A percentile compares a stretch with the other conserved stretches of the same genome.
These are phyloP conservation scores for Junonia oenone DNA, from an alignment of 2,888 invertebrate species.

Conservation along the genomic window DNA sequence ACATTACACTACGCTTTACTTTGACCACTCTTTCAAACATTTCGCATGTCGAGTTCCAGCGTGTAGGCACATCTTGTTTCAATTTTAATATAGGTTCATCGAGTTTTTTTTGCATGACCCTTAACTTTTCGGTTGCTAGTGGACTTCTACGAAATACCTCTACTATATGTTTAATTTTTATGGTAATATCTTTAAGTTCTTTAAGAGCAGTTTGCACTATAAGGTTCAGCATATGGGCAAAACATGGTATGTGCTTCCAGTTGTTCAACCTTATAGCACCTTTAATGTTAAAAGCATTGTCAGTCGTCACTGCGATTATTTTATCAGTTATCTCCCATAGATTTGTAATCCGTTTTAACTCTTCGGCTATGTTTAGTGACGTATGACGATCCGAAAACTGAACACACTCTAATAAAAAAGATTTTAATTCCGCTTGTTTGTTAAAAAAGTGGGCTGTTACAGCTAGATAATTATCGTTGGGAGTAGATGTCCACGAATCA, in stretches of 20 bases:
- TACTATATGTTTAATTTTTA: neutral
- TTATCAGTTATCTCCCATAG: too few relatives aligned
- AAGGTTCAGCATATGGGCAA: neutral
- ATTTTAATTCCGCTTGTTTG: too few relatives aligned
- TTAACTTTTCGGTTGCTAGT: neutral
- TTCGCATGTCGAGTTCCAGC: conserved; percentile 35
- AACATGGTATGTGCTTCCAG: neutral
- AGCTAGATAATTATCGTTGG: too few relatives aligned
- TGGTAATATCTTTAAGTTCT: neutral
- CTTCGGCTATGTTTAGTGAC: too few relatives aligned
- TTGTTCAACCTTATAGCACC: neutral
- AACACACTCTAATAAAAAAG: too few relatives aligned
- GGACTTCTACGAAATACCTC: too few relatives aligned
- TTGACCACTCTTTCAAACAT: conserved; percentile 25
- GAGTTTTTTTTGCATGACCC: conserved; percentile 16
- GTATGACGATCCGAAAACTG: too few relatives aligned
- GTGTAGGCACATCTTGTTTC: conserved; percentile 32
- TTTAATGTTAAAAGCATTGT: neutral
- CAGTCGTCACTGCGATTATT: neutral
- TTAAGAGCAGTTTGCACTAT: neutral
- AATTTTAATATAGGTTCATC: conserved; percentile 27
- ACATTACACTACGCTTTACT: conserved; percentile 19
- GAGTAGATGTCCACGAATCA: conserved; percentile 12
- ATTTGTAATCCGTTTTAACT: too few relatives aligned
- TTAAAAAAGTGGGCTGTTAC: too few relatives aligned